Conservation (phyloP, 2,888 invertebrate genomes). For the Asteroscopus sphinx region DNA sequence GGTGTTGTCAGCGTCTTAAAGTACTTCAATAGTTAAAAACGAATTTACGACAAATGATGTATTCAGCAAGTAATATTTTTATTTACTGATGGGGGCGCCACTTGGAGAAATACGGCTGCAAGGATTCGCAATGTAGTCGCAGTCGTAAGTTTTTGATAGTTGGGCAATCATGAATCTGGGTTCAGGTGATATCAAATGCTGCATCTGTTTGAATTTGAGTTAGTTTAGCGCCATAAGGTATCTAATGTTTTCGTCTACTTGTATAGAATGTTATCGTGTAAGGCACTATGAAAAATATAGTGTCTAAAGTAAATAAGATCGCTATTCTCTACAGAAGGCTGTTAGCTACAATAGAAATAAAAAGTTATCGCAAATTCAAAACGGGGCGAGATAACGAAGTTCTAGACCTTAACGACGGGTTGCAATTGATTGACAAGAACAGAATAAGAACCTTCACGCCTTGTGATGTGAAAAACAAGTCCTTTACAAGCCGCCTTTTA, state of each 20-base stretch:
- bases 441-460: conserved; percentile 68
- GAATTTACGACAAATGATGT: too few relatives aligned
- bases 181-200: conserved; percentile 23
- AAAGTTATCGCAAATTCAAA: conserved; percentile 50
- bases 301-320: conserved; percentile 11
- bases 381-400: conserved; percentile 62
- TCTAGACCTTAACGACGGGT: conserved; percentile 61
- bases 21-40: too few relatives aligned
- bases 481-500: conserved; percentile 52
- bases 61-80: too few relatives aligned
- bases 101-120: not conserved
- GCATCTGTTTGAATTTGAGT: not conserved
- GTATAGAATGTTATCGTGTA: not conserved
- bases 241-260: not conserved
- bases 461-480: conserved; percentile 63
- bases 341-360: conserved; percentile 19
- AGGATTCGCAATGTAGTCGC: conserved; percentile 20
- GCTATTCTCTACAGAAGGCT: not conserved
- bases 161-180: conserved; percentile 14
- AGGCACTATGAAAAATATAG: not conserved
- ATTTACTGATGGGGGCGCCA: too few relatives aligned
- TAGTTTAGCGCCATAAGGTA: not conserved
- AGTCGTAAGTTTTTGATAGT: conserved; percentile 15
- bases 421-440: conserved; percentile 71
- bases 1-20: too few relatives aligned